phyloP scores from a whole-genome alignment of 1,140 invertebrate species.

The Panagrolaimus sp. region DNA sequence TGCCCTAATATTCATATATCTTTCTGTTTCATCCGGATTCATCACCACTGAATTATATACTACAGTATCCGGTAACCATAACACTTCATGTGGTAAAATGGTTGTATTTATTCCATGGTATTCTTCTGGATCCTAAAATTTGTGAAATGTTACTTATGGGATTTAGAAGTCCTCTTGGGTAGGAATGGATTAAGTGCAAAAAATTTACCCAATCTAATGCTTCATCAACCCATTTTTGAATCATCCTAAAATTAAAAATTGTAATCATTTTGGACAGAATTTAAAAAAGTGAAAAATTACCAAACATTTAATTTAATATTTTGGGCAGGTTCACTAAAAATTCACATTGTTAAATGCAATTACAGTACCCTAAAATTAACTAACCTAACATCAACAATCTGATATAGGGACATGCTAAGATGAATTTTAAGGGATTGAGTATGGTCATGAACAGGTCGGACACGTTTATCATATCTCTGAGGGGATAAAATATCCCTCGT shows the following conservation, averaged over 20 bases:
- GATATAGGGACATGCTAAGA: slow-evolving; percentile 56
- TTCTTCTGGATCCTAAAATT: slow-evolving; percentile 27
- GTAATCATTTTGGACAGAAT: no score
- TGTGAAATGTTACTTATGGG: not conserved
- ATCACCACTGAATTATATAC: slow-evolving; percentile 57
- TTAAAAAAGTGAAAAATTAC: no score
- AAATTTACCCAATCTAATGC: slow-evolving; percentile 43
- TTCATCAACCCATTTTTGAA: slow-evolving; percentile 57
- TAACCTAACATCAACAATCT: slow-evolving; percentile 54
- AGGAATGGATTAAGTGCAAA: slow-evolving; percentile 33
- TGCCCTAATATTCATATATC: slow-evolving; percentile 57
- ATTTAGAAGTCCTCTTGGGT: not conserved
- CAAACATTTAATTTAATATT: slow-evolving; percentile 57
- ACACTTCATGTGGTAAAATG: slow-evolving; percentile 50
- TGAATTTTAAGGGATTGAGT: slow-evolving; percentile 50
- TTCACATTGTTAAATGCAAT: not conserved
- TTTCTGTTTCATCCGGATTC: slow-evolving; percentile 55
- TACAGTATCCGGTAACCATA: slow-evolving; percentile 58
- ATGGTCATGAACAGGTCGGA: slow-evolving; percentile 53
- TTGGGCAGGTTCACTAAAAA: slow-evolving; percentile 56
- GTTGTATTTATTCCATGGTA: slow-evolving; percentile 53
- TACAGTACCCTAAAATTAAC: slow-evolving; percentile 11
- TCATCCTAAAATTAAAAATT: no score
- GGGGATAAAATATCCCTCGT: slow-evolving; percentile 49
- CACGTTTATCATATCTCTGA: slow-evolving; percentile 51